phyloP scores from a whole-genome alignment of 1,140 invertebrate species.

The Diachasma alloeum region DNA sequence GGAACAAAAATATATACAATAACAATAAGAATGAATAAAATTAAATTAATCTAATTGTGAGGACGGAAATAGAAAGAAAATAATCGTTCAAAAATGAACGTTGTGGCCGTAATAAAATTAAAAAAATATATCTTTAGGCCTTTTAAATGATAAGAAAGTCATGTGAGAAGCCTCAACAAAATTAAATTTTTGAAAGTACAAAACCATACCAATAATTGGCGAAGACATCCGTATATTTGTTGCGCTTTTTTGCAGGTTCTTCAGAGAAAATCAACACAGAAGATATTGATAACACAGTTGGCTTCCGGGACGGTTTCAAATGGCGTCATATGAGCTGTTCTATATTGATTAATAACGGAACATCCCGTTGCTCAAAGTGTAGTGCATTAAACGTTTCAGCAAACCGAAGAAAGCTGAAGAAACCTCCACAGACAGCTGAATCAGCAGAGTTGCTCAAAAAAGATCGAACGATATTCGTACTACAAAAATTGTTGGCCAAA shows the following conservation, averaged over 20 bases:
- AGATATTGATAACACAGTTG: slow-evolving; percentile 39
- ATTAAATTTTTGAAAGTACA: too few species aligned
- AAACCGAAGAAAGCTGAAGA: slow-evolving; percentile 17
- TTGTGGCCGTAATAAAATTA: too few species aligned
- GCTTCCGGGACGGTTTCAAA: slow-evolving; percentile 49
- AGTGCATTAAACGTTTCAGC: slow-evolving; percentile 33
- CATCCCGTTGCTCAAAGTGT: slow-evolving; percentile 50
- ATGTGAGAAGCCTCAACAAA: too few species aligned
- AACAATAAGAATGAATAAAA: too few species aligned
- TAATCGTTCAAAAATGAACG: too few species aligned
- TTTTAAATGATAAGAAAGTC: too few species aligned
- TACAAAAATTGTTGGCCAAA: slow-evolving; percentile 36
- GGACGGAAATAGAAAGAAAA: too few species aligned
- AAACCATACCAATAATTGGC: too few species aligned
- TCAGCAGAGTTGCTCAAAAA: slow-evolving; percentile 28
- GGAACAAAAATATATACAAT: too few species aligned
- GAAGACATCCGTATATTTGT: background rate
- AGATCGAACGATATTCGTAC: slow-evolving; percentile 30
- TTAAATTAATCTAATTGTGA: too few species aligned
- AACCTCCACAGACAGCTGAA: slow-evolving; percentile 19
- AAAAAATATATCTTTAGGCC: too few species aligned
- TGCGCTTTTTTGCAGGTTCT: slow-evolving; percentile 12
- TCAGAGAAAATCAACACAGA: slow-evolving; percentile 16
- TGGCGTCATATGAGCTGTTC: slow-evolving; percentile 55
- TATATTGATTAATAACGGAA: slow-evolving; percentile 49